Base-by-base conservation (phyloP, 2,113 vertebrate species). In the Anguilla japonica region DNA sequence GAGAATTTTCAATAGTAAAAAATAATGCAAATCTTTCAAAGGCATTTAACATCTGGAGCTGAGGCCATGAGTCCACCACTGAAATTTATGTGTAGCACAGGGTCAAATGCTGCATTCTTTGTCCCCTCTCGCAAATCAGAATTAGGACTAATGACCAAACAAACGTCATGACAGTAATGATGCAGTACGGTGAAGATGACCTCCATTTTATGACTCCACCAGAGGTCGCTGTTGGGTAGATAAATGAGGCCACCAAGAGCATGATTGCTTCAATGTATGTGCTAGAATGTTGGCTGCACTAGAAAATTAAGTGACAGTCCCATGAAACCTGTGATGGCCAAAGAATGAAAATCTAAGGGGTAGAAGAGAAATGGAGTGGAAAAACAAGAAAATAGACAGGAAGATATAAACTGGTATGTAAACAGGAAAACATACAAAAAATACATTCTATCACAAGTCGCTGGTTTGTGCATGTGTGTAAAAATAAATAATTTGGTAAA, bases 201-300 rank as follows among this genome's bases (percentile, higher is more conserved):
- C 13, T 41, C 18, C 50, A 40, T 81, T 57, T 79, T 22, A 79
- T 86, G 41, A 53, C 22, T 26, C 85, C 85, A 86, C 85, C 41
- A 81, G 85, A 86, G 81, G 85, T 40, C 60, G 79, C 85, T 86
- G 85, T 82, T 86, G 79, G 85, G 85, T 67, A 86, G 56, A 81
- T 81, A 43, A 39, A 81, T 78, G 39, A 39, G 29, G 29, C 84
- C 9, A 75, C 11, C 9, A 9, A n/a, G 71, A 1, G 60, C 60
- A 67, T 26, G 2, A 67, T 67, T 67, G 18, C 22, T 67, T 67
- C 5, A 67, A 34, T 34, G 60, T 67, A 7, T 67, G 50, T 9
- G 8, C 43, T 53, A 53, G 50, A 53, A 53, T 14, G 11, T 53
- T 46, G 43, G 4, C 43, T 46, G 5, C 43, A 46, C 43, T 46